A percentile compares a stretch with the other conserved stretches of the same genome.
Evolutionary conservation across 2,113 vertebrate species (phyloP).

Genomic region (Ammodytes marinus): DNA sequence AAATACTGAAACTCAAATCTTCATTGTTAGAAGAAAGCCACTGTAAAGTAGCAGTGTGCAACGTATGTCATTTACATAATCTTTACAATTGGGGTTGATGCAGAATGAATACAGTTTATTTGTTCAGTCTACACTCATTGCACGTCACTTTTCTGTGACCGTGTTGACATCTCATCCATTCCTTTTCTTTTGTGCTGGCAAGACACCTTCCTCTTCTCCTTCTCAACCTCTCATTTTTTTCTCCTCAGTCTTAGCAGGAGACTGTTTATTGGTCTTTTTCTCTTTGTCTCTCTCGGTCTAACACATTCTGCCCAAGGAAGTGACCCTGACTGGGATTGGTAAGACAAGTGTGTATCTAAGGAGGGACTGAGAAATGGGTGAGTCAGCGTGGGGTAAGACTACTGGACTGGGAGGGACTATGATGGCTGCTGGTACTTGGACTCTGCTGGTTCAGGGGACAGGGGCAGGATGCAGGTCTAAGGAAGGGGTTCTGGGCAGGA

Average conservation of each 20-base stretch:
- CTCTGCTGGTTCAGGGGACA: not conserved
- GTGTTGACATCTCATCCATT: slow-evolving; percentile 56
- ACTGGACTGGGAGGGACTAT: not conserved
- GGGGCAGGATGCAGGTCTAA: not conserved
- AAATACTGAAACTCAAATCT: not conserved
- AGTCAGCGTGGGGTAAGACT: not conserved
- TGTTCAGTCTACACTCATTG: not conserved
- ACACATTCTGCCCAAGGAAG: not conserved
- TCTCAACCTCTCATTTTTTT: slow-evolving; percentile 7
- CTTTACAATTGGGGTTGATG: not conserved
- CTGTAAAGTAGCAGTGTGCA: not conserved
- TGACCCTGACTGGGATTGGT: not conserved
- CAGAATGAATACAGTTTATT: slow-evolving; percentile 20
- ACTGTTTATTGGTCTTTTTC: not conserved
- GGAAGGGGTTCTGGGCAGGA: not conserved
- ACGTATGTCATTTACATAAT: not conserved
- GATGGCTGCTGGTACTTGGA: not conserved
- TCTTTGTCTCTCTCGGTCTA: slow-evolving; percentile 15
- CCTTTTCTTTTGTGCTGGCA: slow-evolving; percentile 67
- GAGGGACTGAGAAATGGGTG: not conserved
- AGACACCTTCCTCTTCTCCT: slow-evolving; percentile 34
- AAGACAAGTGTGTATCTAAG: not conserved
- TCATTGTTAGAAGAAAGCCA: not conserved
- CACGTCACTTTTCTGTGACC: not conserved
- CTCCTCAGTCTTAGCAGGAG: slow-evolving; percentile 1